These are phyloP conservation scores for Nyleta sp. DNA, from an alignment of 2,888 invertebrate genomes.

Conservation along the genomic window DNA sequence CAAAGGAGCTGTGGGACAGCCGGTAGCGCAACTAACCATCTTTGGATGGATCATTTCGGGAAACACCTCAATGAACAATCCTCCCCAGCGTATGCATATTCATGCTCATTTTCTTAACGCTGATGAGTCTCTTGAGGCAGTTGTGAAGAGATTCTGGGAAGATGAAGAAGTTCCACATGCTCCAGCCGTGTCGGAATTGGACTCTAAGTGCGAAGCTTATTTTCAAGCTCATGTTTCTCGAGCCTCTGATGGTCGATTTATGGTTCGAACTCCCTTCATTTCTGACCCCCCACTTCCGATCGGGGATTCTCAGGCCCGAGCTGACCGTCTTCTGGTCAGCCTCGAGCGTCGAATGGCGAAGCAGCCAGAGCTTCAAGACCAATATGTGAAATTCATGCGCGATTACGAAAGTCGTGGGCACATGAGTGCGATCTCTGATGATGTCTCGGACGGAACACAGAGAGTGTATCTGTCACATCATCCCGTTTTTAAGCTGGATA, in stretches of 20 bases:
- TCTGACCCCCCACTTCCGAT: neutral
- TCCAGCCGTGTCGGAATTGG: neutral
- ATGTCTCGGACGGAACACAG: neutral
- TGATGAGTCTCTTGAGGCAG: neutral
- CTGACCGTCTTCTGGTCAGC: neutral
- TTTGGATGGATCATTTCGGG: slow-evolving; percentile 10
- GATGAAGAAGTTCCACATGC: neutral
- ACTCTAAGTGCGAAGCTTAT: neutral
- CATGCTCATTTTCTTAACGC: neutral
- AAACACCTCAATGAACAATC: neutral
- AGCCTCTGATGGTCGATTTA: neutral
- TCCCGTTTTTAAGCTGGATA: neutral
- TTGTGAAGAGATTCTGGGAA: neutral
- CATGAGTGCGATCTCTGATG: neutral
- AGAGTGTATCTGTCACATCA: slow-evolving; percentile 1
- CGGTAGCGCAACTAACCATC: neutral
- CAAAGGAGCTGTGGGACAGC: neutral
- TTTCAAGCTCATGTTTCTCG: neutral
- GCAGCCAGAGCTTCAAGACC: neutral
- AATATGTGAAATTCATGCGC: neutral
- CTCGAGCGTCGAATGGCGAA: neutral
- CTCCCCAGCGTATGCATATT: neutral
- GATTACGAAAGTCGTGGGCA: neutral
- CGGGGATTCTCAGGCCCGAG: neutral
- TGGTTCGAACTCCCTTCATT: neutral